Evolutionary conservation across 2,113 vertebrate species (phyloP), one percentile per base, ranked within the genome.

Genomic region (Collichthys lucidus): DNA sequence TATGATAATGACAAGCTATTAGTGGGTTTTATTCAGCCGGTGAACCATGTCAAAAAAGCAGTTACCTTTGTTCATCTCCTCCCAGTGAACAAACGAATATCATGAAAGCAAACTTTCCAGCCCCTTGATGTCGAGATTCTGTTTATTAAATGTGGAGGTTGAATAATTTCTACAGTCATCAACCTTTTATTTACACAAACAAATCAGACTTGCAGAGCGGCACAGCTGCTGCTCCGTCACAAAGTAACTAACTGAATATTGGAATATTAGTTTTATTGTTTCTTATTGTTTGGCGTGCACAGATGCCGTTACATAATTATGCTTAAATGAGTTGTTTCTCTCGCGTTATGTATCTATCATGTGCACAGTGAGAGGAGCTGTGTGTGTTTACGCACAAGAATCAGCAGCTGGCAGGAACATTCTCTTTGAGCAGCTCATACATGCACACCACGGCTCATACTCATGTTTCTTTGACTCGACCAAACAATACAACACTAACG

Each of bases 81-180:
- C 73, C 67, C 64, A 60, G 67, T 53, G 40, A 84, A 52, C 78
- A 69, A 84, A 65, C 55, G 82, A 64, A 44, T 57, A 73, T 40
- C 56, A 72, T 49, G 11, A 79, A 84, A 80, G 50, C 70, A 77
- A 67, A 71, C 11, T 47, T 56, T 70, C 19, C 72, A 78, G 26
- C 56, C 62, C 64, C 16, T 74, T 75, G 12, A 84, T 77, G 65
- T 81, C 0, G 52, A 73, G 22, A 83, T 84, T 82, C 61, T 80
- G 64, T 84, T 84, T 60, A 49, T 78, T 56, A 20, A 65, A 17
- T 52, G 42, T 20, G 20, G 22, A 59, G 64, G 53, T 53, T 65
- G 53, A 83, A 79, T 84, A 35, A 80, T 80, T 84, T 79, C 79
- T 50, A 47, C 76, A 86, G 46, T 76, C 77, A 83, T 88, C 73